Conservation (phyloP, 1,140 invertebrate genomes). For the Teleopsis dalmanni region DNA sequence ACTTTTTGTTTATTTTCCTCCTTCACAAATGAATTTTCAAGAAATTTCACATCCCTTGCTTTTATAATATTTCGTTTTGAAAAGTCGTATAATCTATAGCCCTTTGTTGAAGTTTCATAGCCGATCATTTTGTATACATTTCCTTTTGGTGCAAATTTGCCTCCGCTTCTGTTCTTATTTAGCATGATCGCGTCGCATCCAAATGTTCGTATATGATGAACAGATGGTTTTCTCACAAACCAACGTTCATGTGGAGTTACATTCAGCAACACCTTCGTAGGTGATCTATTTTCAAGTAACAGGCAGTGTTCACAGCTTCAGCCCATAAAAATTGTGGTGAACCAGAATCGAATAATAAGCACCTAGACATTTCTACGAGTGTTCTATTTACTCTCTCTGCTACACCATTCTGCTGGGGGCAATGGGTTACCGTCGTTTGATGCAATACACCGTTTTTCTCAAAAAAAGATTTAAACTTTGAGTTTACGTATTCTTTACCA, state of each 20-base stretch:
- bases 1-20: too few relatives aligned
- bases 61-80: too few relatives aligned
- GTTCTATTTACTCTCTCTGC: constrained; percentile 28
- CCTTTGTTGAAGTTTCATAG: too few relatives aligned
- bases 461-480: constrained; percentile 20
- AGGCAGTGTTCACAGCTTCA: constrained; percentile 42
- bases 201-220: constrained; percentile 32
- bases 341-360: constrained; percentile 24
- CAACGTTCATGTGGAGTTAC: constrained; percentile 10
- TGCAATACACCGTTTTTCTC: constrained; percentile 16
- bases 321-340: constrained; percentile 44
- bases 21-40: too few relatives aligned
- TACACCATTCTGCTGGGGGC: constrained; percentile 36
- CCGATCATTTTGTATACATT: too few relatives aligned
- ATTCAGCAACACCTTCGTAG: constrained; percentile 2
- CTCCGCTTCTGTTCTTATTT: too few relatives aligned
- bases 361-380: constrained; percentile 16
- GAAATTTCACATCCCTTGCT: too few relatives aligned
- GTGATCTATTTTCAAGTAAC: constrained; percentile 13
- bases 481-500: constrained; percentile 23
- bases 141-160: too few relatives aligned
- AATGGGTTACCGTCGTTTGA: constrained; percentile 10
- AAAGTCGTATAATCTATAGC: too few relatives aligned
- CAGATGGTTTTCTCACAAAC: constrained; percentile 20
- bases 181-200: constrained; percentile 29